Conservation (phyloP, 2,888 invertebrate species). For the Drosophila peninsularis region DNA sequence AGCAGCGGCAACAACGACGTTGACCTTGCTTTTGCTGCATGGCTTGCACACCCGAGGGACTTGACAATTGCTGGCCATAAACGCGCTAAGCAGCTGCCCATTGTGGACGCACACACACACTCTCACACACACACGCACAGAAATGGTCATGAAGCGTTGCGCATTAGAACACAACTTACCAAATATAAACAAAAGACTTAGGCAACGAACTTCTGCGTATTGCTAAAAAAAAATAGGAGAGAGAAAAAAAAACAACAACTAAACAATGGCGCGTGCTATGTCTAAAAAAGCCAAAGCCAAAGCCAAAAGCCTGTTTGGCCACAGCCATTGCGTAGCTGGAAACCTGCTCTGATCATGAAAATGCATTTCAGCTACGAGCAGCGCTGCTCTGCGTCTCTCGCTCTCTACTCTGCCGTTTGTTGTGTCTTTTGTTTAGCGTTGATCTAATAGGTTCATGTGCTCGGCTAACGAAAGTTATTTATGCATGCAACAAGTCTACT, state of each 20-base stretch:
- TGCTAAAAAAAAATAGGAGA: conserved; percentile 15
- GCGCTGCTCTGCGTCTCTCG: background rate
- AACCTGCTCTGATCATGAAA: conserved; percentile 81
- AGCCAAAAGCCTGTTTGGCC: conserved; percentile 72
- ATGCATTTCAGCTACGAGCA: conserved; percentile 40
- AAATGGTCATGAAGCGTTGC: conserved; percentile 49
- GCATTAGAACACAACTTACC: conserved; percentile 71
- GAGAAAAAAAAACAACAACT: conserved; percentile 13
- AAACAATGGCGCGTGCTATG: conserved; percentile 79
- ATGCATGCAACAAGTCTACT: conserved; percentile 81
- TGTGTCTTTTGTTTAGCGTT: conserved; percentile 47
- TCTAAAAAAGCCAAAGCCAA: conserved; percentile 56
- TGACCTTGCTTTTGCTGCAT: conserved; percentile 70
- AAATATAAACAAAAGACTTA: conserved; percentile 78
- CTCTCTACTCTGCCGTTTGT: background rate
- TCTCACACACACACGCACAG: conserved; percentile 5
- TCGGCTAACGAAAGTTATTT: conserved; percentile 81
- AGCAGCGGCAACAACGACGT: conserved; percentile 30
- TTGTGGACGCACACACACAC: conserved; percentile 41
- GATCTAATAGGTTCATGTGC: conserved; percentile 72
- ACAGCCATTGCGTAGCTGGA: conserved; percentile 72
- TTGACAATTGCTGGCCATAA: conserved; percentile 78
- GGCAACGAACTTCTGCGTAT: conserved; percentile 73
- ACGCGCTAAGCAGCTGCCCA: conserved; percentile 78
- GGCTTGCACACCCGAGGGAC: conserved; percentile 61